Conservation (phyloP, 1,140 invertebrate genomes). For the Trachymyrmex septentrionalis region DNA sequence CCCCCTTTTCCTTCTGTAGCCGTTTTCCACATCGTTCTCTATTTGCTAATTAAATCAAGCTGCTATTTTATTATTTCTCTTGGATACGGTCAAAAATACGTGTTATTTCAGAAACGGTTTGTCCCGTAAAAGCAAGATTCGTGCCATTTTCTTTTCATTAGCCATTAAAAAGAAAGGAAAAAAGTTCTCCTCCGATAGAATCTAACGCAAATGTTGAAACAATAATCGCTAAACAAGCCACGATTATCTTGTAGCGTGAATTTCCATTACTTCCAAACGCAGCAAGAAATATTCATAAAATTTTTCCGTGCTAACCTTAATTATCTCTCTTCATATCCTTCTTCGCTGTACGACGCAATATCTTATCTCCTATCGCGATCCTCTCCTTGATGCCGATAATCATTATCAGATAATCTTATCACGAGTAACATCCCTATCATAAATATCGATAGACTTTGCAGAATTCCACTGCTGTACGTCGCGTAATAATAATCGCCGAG, state of each 20-base stretch:
- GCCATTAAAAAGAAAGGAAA: not conserved
- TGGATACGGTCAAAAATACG: not conserved
- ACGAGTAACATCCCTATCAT: not conserved
- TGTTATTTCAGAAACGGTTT: not conserved
- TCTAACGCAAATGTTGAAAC: not conserved
- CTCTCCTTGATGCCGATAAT: not conserved
- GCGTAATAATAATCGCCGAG: slow-evolving; percentile 50
- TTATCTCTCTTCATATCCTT: not conserved
- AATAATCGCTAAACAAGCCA: not conserved
- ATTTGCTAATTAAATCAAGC: slow-evolving; percentile 21
- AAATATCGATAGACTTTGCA: not conserved
- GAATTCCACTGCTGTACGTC: not conserved
- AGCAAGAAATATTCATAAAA: not conserved
- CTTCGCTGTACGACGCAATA: not conserved
- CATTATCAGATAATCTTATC: slow-evolving; percentile 16
- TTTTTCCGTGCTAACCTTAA: not conserved
- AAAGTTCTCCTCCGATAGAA: not conserved
- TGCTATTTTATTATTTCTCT: not conserved
- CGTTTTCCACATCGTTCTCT: not conserved
- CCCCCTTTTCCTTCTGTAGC: not conserved
- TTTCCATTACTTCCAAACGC: not conserved
- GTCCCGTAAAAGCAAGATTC: not conserved
- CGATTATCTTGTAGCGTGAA: not conserved
- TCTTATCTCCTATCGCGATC: slow-evolving; percentile 10
- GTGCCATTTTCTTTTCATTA: not conserved